Evolutionary conservation across 2,797 vertebrate species (phyloP).

Genomic region (Myotis pilosus): DNA sequence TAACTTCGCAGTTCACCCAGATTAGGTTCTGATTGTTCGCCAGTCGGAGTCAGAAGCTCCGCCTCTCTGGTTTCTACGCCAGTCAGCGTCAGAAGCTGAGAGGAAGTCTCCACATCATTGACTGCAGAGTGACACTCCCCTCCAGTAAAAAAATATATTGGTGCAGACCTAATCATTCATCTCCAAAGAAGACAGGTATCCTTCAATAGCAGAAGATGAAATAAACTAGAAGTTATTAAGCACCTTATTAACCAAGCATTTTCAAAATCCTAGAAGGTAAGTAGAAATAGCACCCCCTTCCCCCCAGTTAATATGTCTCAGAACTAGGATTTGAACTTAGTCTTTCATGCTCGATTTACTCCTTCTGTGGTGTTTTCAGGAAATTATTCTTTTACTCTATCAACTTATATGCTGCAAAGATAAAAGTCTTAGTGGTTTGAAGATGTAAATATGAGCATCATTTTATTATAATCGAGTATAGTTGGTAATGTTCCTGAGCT

Average conservation of each 20-base stretch:
- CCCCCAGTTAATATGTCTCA: not conserved
- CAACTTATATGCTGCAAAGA: not conserved
- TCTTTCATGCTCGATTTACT: not conserved
- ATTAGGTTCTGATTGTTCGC: too few species aligned
- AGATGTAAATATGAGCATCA: not conserved
- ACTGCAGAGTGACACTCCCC: not conserved
- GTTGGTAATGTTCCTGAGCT: not conserved
- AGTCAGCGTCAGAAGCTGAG: conserved; percentile 3
- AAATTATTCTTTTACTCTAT: not conserved
- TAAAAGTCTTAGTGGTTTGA: not conserved
- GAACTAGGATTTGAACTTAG: not conserved
- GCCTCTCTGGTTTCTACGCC: too few species aligned
- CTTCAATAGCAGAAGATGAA: not conserved
- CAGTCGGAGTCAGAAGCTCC: too few species aligned
- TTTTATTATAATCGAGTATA: not conserved
- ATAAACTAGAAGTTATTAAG: not conserved
- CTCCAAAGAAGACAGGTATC: not conserved
- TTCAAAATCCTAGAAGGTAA: not conserved
- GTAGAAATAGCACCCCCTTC: not conserved
- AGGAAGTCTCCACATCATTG: not conserved
- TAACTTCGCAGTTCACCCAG: too few species aligned
- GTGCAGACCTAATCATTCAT: not conserved
- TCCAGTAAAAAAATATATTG: not conserved
- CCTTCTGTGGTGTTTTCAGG: not conserved
- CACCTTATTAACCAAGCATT: not conserved